These are phyloP conservation scores for Plebejus anna DNA, from an alignment of 2,888 invertebrate genomes.

Conservation along the genomic window DNA sequence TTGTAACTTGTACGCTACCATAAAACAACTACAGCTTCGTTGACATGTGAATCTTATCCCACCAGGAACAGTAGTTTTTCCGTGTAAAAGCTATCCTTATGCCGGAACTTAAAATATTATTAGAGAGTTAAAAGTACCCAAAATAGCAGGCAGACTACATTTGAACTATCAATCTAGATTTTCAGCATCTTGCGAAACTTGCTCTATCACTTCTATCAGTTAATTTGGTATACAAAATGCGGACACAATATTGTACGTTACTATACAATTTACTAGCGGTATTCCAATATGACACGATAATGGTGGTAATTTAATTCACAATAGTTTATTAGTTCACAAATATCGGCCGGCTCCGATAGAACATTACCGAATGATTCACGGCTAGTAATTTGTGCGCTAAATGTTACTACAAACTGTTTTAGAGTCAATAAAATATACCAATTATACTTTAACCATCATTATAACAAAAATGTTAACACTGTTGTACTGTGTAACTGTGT, in stretches of 20 bases:
- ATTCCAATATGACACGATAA: conserved; percentile 19
- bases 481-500: too few relatives aligned
- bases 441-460: background rate
- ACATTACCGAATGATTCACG: conserved; percentile 28
- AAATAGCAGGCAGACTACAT: too few relatives aligned
- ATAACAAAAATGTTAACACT: too few relatives aligned
- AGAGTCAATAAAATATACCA: background rate
- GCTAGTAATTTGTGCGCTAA: conserved; percentile 18
- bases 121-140: too few relatives aligned
- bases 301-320: conserved; percentile 18
- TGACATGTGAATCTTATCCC: too few relatives aligned
- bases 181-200: too few relatives aligned
- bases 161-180: too few relatives aligned
- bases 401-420: conserved; percentile 1
- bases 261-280: background rate
- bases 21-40: too few relatives aligned
- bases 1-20: background rate
- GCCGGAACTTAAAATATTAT: too few relatives aligned
- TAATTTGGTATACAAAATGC: background rate
- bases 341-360: conserved; percentile 1
- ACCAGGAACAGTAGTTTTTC: too few relatives aligned
- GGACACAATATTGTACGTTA: background rate
- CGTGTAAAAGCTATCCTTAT: too few relatives aligned
- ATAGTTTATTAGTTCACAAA: conserved; percentile 15
- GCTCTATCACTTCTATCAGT: too few relatives aligned